Base-by-base conservation (phyloP, 2,888 invertebrate species). In the Cistogaster globosa region DNA sequence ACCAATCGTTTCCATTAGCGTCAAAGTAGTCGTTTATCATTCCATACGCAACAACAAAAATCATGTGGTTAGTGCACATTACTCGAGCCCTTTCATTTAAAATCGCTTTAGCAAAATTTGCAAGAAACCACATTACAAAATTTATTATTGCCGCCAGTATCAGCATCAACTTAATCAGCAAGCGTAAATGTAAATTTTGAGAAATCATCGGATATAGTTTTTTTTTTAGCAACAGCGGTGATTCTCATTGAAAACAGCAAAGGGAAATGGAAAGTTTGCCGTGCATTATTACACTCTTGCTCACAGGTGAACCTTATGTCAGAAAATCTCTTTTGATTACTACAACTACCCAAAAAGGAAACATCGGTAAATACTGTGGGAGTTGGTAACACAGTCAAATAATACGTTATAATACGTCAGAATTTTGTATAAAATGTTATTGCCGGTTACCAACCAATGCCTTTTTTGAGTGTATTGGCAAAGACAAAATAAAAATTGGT, bases 231-330 rank as follows among this genome's bases (percentile, higher is more conserved):
- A n/a, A n/a, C n/a, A n/a, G n/a, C n/a, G n/a, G n/a, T n/a, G n/a
- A n/a, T n/a, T n/a, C n/a, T n/a, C n/a, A n/a, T n/a, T n/a, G n/a
- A n/a, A n/a, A n/a, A n/a, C n/a, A n/a, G n/a, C n/a, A n/a, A n/a
- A n/a, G n/a, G 68, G 1, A 20, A 68, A 18, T 53, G 32, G 32
- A 53, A 53, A 14, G 4, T 68, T 36, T 53, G 68, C 55, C 53
- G 68, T 68, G 38, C 68, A 8, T 20, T 84, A 4, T 32, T 83
- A 57, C 77, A 81, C 18, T 86, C 86, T 12, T 77, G 82, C 4
- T 83, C 84, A 5, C 79, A 84, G 51, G 68, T 84, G 11, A 84
- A 86, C 67, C 48, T 83, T n/a, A 79, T 82, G 11, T 75, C 53
- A 12, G 86, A 80, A 42, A 32, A 60, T 16, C 77, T 83, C 14